Evolutionary conservation across 1,140 invertebrate genomes (phyloP).

Genomic region (Zaprionus kolodkinae): DNA sequence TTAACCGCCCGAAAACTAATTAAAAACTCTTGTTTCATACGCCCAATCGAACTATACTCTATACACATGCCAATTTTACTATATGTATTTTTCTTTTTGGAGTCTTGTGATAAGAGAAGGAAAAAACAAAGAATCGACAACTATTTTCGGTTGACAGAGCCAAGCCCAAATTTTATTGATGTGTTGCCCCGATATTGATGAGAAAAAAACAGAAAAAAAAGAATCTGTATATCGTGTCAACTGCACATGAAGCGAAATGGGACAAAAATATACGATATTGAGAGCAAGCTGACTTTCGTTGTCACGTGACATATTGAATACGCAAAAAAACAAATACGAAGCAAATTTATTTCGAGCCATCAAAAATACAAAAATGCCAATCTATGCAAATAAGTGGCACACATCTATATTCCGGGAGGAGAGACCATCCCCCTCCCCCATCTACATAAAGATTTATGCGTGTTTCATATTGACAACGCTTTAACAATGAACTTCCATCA

Average conservation of each 20-base stretch:
- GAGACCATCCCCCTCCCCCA: not conserved
- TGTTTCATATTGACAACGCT: slow-evolving; percentile 71
- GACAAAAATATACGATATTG: slow-evolving; percentile 44
- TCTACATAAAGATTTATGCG: slow-evolving; percentile 62
- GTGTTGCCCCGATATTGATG: slow-evolving; percentile 63
- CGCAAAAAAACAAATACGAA: slow-evolving; percentile 28
- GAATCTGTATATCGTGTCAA: slow-evolving; percentile 51
- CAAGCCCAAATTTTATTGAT: slow-evolving; percentile 69
- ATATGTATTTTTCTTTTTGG: slow-evolving; percentile 29
- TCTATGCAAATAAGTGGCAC: slow-evolving; percentile 74
- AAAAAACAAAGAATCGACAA: slow-evolving; percentile 10
- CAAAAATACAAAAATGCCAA: slow-evolving; percentile 46
- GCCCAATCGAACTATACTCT: slow-evolving; percentile 50
- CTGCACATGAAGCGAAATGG: slow-evolving; percentile 50
- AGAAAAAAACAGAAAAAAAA: slow-evolving; percentile 22
- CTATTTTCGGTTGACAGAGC: slow-evolving; percentile 41
- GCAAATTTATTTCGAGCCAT: slow-evolving; percentile 64
- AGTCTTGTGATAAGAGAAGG: slow-evolving; percentile 36
- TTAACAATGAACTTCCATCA: slow-evolving; percentile 68
- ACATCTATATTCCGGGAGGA: slow-evolving; percentile 52
- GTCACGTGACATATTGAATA: slow-evolving; percentile 68
- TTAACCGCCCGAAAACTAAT: slow-evolving; percentile 52
- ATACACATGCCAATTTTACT: slow-evolving; percentile 60
- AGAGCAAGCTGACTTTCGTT: slow-evolving; percentile 53
- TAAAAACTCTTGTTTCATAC: slow-evolving; percentile 66